Evolutionary conservation across 2,797 vertebrate genomes (phyloP).

Genomic region (Neomorphus geoffroyi): DNA sequence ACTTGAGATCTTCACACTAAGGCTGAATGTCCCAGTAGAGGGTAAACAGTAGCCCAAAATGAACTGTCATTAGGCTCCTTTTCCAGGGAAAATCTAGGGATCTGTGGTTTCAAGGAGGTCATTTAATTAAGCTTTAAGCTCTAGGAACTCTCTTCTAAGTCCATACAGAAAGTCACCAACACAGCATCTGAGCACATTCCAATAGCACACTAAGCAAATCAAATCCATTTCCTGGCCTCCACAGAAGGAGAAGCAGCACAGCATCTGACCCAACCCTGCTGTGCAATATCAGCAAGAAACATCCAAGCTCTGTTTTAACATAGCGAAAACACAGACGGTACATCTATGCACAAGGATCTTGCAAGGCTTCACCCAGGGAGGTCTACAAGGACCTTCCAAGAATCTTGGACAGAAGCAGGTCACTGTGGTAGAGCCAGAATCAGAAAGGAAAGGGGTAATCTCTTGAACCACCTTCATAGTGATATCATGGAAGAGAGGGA

Average conservation of each 20-base stretch:
- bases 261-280: not conserved
- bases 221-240: not conserved
- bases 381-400: not conserved
- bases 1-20: not conserved
- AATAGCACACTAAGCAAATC: not conserved
- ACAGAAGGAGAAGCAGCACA: not conserved
- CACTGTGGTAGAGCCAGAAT: not conserved
- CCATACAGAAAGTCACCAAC: not conserved
- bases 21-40: not conserved
- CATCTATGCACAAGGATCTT: fast-evolving
- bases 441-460: not conserved
- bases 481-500: not conserved
- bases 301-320: not conserved
- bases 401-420: not conserved
- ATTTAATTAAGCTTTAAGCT: not conserved
- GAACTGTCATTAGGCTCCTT: not conserved
- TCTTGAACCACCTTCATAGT: not conserved
- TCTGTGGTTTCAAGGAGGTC: not conserved
- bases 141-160: not conserved
- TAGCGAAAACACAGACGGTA: not conserved
- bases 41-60: not conserved
- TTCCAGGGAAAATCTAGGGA: not conserved
- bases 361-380: not conserved
- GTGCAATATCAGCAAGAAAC: not conserved
- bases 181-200: not conserved